Conservation (phyloP, 2,888 invertebrate species). For the Disparrhopalites patrizii region DNA sequence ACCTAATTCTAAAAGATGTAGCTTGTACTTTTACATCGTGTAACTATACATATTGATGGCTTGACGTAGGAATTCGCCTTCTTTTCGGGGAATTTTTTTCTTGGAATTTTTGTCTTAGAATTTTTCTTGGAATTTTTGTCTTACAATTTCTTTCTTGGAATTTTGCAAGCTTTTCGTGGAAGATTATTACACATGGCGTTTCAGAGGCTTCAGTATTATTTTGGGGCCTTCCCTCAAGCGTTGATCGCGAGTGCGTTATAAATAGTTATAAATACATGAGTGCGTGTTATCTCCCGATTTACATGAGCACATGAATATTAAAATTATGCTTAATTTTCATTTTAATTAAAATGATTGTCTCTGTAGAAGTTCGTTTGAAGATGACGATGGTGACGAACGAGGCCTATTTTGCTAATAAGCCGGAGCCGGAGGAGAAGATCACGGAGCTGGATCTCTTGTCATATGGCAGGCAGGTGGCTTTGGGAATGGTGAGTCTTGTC, state of each 20-base stretch:
- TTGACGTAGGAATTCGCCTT: too few species aligned
- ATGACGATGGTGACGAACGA: constrained; percentile 43
- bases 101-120: neutral
- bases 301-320: too few species aligned
- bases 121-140: neutral
- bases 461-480: constrained; percentile 43
- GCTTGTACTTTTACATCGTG: too few species aligned
- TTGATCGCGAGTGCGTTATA: too few species aligned
- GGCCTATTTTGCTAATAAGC: constrained; percentile 35
- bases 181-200: too few species aligned
- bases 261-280: neutral
- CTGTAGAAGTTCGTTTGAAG: constrained; percentile 8
- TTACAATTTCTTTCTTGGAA: neutral
- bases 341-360: neutral
- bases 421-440: constrained; percentile 16
- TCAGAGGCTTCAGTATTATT: too few species aligned
- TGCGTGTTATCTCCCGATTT: neutral
- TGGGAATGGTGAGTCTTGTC: constrained; percentile 42
- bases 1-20: too few species aligned
- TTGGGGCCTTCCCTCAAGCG: too few species aligned
- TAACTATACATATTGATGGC: too few species aligned
- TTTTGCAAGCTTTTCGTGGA: too few species aligned
- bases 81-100: too few species aligned
- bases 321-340: neutral
- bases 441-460: constrained; percentile 37